Conservation (phyloP, 2,888 invertebrate species). For the Dryadula phaetusa region DNA sequence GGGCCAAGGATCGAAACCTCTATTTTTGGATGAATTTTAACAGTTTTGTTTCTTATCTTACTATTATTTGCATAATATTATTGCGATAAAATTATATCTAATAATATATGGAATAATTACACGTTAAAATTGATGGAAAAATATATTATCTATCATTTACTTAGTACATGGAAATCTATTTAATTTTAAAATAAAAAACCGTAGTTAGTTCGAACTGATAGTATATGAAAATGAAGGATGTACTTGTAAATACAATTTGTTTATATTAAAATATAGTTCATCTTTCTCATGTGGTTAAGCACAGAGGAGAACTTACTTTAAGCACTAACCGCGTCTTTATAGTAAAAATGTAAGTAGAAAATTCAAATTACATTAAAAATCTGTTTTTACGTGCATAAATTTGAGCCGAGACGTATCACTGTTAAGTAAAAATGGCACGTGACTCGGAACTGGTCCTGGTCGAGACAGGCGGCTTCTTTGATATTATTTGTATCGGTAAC, state of each 20-base stretch:
- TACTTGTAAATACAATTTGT: no score
- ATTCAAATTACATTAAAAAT: not conserved
- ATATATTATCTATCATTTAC: no score
- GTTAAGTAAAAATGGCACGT: constrained; percentile 60
- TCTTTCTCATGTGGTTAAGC: not conserved
- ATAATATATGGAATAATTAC: no score
- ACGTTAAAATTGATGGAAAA: no score
- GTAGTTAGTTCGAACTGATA: no score
- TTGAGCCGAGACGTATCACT: not conserved
- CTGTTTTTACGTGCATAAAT: not conserved
- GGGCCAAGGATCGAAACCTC: constrained; percentile 62
- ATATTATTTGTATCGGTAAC: constrained; percentile 71
- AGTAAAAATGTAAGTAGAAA: not conserved
- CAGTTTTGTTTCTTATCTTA: constrained; percentile 64
- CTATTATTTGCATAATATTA: constrained; percentile 42
- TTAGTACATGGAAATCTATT: no score
- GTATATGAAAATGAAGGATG: no score
- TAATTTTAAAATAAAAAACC: no score
- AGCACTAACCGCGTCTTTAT: not conserved
- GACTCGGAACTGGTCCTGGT: constrained; percentile 50
- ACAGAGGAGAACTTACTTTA: not conserved
- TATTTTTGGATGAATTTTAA: constrained; percentile 73
- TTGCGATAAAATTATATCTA: not conserved
- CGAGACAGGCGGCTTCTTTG: constrained; percentile 64
- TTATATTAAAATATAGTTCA: not conserved